Evolutionary conservation across 2,888 invertebrate genomes (phyloP).

Genomic region (Stegana nigrithorax): DNA sequence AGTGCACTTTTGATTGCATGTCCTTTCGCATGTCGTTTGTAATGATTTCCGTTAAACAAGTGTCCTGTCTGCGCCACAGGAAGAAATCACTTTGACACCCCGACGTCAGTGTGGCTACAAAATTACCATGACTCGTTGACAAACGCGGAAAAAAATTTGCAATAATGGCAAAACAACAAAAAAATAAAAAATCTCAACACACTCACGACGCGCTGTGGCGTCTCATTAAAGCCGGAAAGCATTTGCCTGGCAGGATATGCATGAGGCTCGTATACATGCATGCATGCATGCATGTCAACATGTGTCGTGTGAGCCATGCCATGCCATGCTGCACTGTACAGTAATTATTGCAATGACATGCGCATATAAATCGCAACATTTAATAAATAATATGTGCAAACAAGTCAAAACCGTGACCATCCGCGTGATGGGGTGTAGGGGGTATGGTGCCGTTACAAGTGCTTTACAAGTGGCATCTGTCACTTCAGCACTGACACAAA

Average conservation of each 20-base stretch:
- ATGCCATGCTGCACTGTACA: too few species aligned
- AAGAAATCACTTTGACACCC: constrained; percentile 46
- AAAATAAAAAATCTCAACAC: not conserved
- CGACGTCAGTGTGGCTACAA: constrained; percentile 31
- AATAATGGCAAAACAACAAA: not conserved
- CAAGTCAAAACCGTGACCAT: not conserved
- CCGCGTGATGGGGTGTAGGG: constrained; percentile 15
- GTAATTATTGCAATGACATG: constrained; percentile 11
- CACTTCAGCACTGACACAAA: constrained; percentile 53
- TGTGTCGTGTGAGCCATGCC: too few species aligned
- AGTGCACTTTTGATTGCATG: not conserved
- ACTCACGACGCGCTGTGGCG: not conserved
- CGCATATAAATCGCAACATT: constrained; percentile 17
- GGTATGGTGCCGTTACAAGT: constrained; percentile 15
- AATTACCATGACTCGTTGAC: constrained; percentile 44
- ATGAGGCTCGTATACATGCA: too few species aligned
- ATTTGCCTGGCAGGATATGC: not conserved
- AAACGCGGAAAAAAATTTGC: not conserved
- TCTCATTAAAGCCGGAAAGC: constrained; percentile 7
- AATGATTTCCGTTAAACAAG: constrained; percentile 36
- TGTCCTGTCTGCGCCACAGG: constrained; percentile 32
- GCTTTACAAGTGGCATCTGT: constrained; percentile 64
- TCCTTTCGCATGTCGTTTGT: constrained; percentile 24
- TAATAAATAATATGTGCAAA: constrained; percentile 16
- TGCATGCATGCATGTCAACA: too few species aligned